A percentile compares a stretch with the other conserved stretches of the same genome.
Conservation (phyloP, 2,113 vertebrate genomes). For the Rhineura floridana region DNA sequence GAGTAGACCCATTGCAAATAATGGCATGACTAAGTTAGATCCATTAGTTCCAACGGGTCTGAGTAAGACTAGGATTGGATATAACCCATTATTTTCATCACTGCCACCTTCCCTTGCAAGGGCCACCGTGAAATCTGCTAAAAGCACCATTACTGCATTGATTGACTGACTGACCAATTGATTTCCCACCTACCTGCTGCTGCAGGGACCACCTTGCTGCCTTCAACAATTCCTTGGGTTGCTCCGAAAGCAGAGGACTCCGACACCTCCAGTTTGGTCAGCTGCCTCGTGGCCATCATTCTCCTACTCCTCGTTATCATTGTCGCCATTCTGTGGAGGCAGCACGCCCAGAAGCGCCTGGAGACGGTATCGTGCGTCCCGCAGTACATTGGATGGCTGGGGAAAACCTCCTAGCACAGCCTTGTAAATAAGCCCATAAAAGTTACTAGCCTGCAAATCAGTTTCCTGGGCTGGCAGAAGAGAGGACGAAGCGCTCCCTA, state of each 20-base stretch:
- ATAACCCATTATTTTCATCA: too few relatives aligned
- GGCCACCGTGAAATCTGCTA: not conserved
- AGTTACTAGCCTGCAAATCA: not conserved
- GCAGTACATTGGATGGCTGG: not conserved
- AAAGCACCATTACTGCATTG: too few relatives aligned
- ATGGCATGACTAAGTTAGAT: too few relatives aligned
- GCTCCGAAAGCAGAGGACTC: conserved; percentile 71
- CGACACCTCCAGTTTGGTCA: conserved; percentile 85
- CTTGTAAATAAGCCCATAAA: not conserved
- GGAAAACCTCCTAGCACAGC: not conserved
- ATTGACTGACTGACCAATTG: not conserved
- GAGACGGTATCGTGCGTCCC: conserved; percentile 81
- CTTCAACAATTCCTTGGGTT: conserved; percentile 71
- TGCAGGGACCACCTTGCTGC: conserved; percentile 64
- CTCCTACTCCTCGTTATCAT: conserved; percentile 88
- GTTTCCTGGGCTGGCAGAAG: not conserved
- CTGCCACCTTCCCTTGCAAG: not conserved
- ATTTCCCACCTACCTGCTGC: not conserved
- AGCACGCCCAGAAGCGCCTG: conserved; percentile 88
- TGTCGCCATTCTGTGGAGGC: conserved; percentile 90
- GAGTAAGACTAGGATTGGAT: too few relatives aligned
- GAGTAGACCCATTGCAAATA: too few relatives aligned
- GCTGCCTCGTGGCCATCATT: conserved; percentile 92
- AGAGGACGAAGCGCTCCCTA: not conserved
- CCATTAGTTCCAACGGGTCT: too few relatives aligned